Conservation (phyloP, 2,113 vertebrate genomes). For the Amblyornis subalaris region DNA sequence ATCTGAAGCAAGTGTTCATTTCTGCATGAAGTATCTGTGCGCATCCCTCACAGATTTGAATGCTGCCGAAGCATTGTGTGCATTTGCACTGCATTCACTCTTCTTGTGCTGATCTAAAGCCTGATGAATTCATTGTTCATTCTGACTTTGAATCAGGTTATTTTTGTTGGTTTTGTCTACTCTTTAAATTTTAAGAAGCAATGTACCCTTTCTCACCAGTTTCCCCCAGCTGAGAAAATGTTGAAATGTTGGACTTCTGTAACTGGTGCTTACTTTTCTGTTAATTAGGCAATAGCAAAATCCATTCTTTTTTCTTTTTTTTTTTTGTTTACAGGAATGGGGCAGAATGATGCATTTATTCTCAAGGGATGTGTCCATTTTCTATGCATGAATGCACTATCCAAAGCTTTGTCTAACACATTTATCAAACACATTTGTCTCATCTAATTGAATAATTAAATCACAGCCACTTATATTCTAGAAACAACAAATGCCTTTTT, state of each 20-base stretch:
- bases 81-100: not conserved
- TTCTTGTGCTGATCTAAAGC: not conserved
- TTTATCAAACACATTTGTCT: not conserved
- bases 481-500: accelerated
- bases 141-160: not conserved
- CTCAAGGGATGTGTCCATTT: conserved; percentile 5
- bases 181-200: not conserved
- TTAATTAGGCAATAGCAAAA: not conserved
- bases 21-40: not conserved
- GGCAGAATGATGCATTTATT: not conserved
- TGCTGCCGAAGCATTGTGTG: not conserved
- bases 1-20: not conserved
- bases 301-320: accelerated
- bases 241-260: not conserved
- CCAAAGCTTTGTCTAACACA: conserved; percentile 7
- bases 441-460: not conserved
- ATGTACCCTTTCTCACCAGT: not conserved
- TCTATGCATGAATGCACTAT: not conserved
- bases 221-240: not conserved
- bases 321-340: not conserved
- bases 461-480: not conserved
- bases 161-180: not conserved
- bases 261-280: not conserved
- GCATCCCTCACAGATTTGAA: not conserved
- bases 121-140: not conserved